These are phyloP conservation scores for Syngnathus rostellatus DNA, from an alignment of 2,797 vertebrate genomes.

Conservation along the genomic window DNA sequence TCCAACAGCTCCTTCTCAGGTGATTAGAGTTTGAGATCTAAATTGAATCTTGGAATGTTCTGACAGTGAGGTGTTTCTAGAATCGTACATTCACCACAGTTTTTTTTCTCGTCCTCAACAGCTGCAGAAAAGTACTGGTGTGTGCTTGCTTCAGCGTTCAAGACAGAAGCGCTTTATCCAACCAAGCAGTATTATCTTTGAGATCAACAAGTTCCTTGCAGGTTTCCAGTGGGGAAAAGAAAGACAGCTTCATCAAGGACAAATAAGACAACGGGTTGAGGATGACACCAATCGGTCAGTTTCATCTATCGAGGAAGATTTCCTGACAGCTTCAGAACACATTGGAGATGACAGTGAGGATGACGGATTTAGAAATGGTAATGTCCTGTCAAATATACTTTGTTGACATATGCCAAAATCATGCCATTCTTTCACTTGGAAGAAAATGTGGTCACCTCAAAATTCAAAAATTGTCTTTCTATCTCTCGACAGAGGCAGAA, in stretches of 20 bases:
- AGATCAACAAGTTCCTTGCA: slow-evolving; percentile 94
- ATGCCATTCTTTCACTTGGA: neutral
- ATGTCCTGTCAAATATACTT: slow-evolving; percentile 15
- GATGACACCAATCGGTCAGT: slow-evolving; percentile 95
- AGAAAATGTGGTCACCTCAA: neutral
- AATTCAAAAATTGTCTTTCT: slow-evolving; percentile 9
- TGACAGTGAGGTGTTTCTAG: slow-evolving; percentile 2
- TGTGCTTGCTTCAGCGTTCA: slow-evolving; percentile 85
- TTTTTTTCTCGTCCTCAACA: slow-evolving; percentile 49
- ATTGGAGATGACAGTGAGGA: slow-evolving; percentile 88
- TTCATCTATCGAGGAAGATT: slow-evolving; percentile 96
- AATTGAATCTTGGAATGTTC: neutral
- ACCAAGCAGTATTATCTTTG: slow-evolving; percentile 79
- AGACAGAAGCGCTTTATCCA: slow-evolving; percentile 64
- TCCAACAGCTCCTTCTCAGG: slow-evolving; percentile 73
- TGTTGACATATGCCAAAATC: neutral
- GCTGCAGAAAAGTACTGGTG: slow-evolving; percentile 73
- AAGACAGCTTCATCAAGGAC: slow-evolving; percentile 67
- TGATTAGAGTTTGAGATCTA: slow-evolving; percentile 53
- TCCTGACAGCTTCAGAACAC: slow-evolving; percentile 91
- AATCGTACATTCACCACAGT: neutral
- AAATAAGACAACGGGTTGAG: slow-evolving; percentile 68
- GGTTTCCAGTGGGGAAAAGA: slow-evolving; percentile 88
- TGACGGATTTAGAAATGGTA: slow-evolving; percentile 80
- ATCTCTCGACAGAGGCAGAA: slow-evolving; percentile 72